A percentile compares a stretch with the other conserved stretches of the same genome.
phyloP scores from a whole-genome alignment of 2,797 vertebrate species.

The Scleropages formosus region DNA sequence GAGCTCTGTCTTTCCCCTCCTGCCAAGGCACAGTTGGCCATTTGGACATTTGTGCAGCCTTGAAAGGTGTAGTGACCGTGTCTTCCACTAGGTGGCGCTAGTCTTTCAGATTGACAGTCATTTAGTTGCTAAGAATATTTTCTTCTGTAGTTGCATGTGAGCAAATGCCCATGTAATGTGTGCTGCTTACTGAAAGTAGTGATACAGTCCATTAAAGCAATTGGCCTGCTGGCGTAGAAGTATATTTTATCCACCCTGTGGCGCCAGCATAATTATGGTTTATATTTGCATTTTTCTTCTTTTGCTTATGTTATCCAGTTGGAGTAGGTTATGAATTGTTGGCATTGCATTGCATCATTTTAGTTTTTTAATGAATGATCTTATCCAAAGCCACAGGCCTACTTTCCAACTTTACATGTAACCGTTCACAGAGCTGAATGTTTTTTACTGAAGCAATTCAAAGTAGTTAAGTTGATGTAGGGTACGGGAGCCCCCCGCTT shows the following conservation, averaged over 20 bases:
- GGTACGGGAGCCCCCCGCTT: too few relatives aligned
- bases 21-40: not conserved
- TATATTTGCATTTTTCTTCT: not conserved
- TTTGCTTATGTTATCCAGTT: too few relatives aligned
- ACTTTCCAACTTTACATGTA: too few relatives aligned
- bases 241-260: not conserved
- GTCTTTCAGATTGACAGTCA: not conserved
- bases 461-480: too few relatives aligned
- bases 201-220: not conserved
- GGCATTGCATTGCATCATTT: too few relatives aligned
- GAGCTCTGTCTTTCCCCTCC: not conserved
- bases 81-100: slow-evolving; percentile 25
- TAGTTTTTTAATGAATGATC: too few relatives aligned
- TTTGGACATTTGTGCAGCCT: too few relatives aligned
- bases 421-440: too few relatives aligned
- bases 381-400: not conserved
- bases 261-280: not conserved
- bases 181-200: not conserved
- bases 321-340: too few relatives aligned
- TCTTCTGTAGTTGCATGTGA: not conserved
- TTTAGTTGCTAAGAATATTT: not conserved
- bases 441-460: too few relatives aligned
- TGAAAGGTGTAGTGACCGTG: not conserved
- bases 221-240: not conserved
- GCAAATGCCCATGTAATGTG: not conserved